Evolutionary conservation across 2,113 vertebrate species (phyloP).

Genomic region (Eptesicus fuscus): DNA sequence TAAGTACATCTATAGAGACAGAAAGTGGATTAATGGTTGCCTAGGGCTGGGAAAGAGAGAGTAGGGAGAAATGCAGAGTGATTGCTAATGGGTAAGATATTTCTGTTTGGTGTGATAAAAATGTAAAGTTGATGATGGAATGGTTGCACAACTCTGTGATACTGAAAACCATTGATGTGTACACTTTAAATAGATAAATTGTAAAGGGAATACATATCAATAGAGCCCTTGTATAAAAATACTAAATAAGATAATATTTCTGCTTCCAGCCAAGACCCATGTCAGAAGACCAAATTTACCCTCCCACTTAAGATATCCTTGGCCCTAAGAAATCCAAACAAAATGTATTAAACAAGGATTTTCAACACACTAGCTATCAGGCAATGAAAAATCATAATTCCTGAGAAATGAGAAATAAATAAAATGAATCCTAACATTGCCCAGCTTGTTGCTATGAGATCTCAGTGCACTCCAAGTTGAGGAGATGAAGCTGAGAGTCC

Average conservation of each 20-base stretch:
- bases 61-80: neutral
- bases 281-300: neutral
- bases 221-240: constrained; percentile 7
- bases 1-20: neutral
- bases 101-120: neutral
- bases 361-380: neutral
- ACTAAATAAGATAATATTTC: constrained; percentile 3
- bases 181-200: constrained; percentile 3
- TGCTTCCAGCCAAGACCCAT: neutral
- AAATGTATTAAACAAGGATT: neutral
- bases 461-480: neutral
- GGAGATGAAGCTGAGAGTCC: neutral
- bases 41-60: neutral
- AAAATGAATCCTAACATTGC: neutral
- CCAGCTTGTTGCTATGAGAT: neutral
- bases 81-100: neutral
- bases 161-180: neutral
- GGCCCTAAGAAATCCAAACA: neutral
- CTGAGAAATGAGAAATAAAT: neutral
- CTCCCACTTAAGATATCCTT: neutral
- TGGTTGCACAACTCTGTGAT: neutral
- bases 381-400: neutral
- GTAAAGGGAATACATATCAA: neutral
- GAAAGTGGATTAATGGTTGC: neutral
- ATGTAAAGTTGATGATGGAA: constrained; percentile 11